Evolutionary conservation across 1,140 invertebrate species (phyloP), one percentile per base, ranked within the genome.

Genomic region (Stegodyphus mimosarum): DNA sequence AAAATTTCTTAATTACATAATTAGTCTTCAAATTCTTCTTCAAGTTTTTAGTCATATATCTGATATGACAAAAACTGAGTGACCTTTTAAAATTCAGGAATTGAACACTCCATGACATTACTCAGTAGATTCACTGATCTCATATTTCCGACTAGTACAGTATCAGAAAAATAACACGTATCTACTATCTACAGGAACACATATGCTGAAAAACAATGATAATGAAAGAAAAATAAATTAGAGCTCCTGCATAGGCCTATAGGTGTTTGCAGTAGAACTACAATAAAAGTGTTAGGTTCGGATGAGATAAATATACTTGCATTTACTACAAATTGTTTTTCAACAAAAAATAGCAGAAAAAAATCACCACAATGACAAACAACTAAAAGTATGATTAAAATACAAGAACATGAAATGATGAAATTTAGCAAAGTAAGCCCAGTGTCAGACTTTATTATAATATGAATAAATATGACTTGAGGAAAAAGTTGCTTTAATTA

Each of bases 61-160:
- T 67, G 13, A 7, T 17, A 67, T 7, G 7, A 67, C 11, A 67
- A 17, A 67, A 18, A 2, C 11, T 67, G 7, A 7, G 10, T n/a
- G 7, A 7, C 2, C 9, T 18, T 15, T 67, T 1, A 15, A 7
- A 13, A 67, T n/a, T 67, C 17, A 15, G 2, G 17, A 67, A 80
- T 48, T 18, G n/a, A 79, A 80, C 78, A 80, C 18, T 80, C 78
- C 78, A 72, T 70, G 11, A 63, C 52, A 71, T 70, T 55, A 55
- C 53, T 79, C 10, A 70, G 49, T 33, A 53, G n/a, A 53, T 70
- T 17, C 49, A 48, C 3, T 49, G 18, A 63, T 15, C 69, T 71
- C 48, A 15, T 15, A 72, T 48, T 60, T 66, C 48, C 55, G 78
- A 80, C 78, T 80, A 80, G 69, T 60, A 72, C 48, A 49, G 11